A percentile compares a stretch with the other conserved stretches of the same genome.
Conservation (phyloP, 2,113 vertebrate genomes). For the Aphelocoma coerulescens region DNA sequence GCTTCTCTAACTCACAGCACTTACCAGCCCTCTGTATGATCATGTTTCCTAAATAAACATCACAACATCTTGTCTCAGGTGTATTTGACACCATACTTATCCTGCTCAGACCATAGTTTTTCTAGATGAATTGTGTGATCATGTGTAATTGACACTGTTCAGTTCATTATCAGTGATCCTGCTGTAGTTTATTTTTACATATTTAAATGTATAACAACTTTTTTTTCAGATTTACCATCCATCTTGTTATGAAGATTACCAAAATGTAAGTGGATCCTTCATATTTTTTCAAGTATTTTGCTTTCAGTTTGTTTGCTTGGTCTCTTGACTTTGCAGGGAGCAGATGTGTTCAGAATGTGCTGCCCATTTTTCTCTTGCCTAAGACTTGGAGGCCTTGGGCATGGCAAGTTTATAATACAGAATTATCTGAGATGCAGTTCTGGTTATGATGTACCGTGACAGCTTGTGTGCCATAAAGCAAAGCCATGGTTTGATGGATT, state of each 20-base stretch:
- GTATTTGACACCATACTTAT: background rate
- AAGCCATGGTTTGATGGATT: background rate
- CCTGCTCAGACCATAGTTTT: background rate
- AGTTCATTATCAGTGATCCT: background rate
- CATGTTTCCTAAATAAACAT: background rate
- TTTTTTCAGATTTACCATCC: slow-evolving; percentile 93
- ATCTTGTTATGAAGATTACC: slow-evolving; percentile 96
- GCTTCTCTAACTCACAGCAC: background rate
- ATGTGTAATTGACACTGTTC: background rate
- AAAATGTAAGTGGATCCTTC: slow-evolving; percentile 84
- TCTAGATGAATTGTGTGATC: background rate
- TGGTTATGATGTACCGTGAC: background rate
- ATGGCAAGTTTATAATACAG: background rate
- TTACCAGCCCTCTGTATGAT: background rate
- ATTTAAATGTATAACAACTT: background rate
- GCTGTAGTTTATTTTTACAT: background rate
- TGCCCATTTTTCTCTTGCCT: background rate
- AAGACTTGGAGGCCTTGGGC: background rate
- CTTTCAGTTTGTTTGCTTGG: background rate
- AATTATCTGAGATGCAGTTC: background rate
- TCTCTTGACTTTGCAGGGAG: background rate
- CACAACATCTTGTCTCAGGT: background rate
- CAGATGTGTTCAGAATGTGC: background rate
- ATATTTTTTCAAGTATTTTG: background rate
- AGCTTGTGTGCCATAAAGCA: background rate